These are phyloP conservation scores for Periparus ater DNA, from an alignment of 2,797 vertebrate species.

Conservation along the genomic window DNA sequence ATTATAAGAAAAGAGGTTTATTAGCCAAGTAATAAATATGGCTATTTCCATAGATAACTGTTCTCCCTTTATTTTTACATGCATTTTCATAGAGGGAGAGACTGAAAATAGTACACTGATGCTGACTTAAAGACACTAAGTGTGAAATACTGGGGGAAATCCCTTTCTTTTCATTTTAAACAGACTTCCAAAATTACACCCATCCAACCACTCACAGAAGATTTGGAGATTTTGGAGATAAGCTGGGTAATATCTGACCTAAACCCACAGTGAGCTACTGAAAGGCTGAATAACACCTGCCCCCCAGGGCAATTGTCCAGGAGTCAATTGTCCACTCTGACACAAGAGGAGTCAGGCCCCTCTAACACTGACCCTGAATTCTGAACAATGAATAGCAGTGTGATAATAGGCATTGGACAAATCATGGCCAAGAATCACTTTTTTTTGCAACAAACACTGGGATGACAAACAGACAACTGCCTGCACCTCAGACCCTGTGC, in stretches of 20 bases:
- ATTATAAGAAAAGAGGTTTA: not conserved
- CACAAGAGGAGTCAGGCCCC: not conserved
- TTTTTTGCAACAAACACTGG: not conserved
- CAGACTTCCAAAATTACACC: not conserved
- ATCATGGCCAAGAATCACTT: not conserved
- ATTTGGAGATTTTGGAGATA: not conserved
- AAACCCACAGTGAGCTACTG: not conserved
- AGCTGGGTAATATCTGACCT: not conserved
- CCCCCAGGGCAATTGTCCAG: not conserved
- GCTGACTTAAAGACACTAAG: not conserved
- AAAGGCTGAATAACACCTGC: not conserved
- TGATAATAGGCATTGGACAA: not conserved
- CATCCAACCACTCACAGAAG: not conserved
- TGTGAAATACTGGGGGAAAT: not conserved
- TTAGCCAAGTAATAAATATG: not conserved
- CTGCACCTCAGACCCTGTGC: not conserved
- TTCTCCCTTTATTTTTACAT: not conserved
- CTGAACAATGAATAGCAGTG: not conserved
- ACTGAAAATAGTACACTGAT: not conserved
- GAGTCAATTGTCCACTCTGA: not conserved
- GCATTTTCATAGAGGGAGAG: not conserved
- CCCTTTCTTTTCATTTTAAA: not conserved
- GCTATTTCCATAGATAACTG: not conserved
- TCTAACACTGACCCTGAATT: not conserved
- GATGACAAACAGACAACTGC: not conserved